Evolutionary conservation across 2,888 invertebrate genomes (phyloP), one percentile per base, ranked within the genome.

Genomic region (Crematogaster levior): DNA sequence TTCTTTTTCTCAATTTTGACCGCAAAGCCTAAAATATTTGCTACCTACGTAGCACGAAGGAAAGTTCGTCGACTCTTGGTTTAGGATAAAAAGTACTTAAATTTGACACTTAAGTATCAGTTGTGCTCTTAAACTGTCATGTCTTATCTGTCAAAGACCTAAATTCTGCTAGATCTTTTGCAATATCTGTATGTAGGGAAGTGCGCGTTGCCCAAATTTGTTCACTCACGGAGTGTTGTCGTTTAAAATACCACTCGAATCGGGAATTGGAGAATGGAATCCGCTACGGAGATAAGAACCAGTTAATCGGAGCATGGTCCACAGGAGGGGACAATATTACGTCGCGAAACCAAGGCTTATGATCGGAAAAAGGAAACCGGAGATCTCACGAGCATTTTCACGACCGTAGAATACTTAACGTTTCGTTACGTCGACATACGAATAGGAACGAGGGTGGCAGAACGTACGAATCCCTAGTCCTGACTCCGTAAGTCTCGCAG

Each of bases 271-370:
- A n/a, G 60, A 53, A 18, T 81, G 79, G 83, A 81, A 84, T 88
- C 27, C 66, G 12, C n/a, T 46, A 40, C 12, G 4, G 43, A 86
- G 81, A 86, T 81, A 81, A 82, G 74, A 86, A 86, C 80, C 68
- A 82, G 88, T 88, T 88, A 85, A 82, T 88, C 77, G 83, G 60
- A 88, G 68, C 58, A 34, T 72, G 75, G 60, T 86, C 61, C 24
- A 21, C 18, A 43, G 80, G 63, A 83, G 74, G 58, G n/a, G 80
- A 37, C 51, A 63, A 53, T 56, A 79, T 51, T 79, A 37, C 21
- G 61, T 37, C 40, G 37, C 61, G 37, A 24, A 24, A 24, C 15
- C 15, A 61, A 21, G 10, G 61, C 7, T 24, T 63, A 7, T 21
- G 1, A 63, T 63, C 61, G 40, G 15, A 15, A 24, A 40, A 40